Percentiles rank a stretch among this genome's conserved stretches.
Conservation (phyloP, 2,888 invertebrate genomes). For the Leptopterna dolabrata region DNA sequence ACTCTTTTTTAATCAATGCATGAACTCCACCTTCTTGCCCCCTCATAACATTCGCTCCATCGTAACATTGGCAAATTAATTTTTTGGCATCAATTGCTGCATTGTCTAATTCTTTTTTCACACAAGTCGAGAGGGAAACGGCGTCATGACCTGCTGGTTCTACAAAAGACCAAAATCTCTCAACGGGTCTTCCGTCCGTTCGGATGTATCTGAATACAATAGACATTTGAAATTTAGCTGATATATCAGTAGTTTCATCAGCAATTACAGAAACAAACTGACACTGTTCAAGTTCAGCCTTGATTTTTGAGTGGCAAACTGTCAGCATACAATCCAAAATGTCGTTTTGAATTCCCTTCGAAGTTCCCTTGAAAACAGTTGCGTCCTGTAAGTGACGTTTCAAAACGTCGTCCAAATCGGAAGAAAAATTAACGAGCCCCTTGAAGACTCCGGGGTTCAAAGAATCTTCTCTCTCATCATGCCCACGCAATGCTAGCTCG, state of each 20-base stretch:
- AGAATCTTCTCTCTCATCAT: too few relatives aligned
- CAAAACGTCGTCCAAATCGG: too few relatives aligned
- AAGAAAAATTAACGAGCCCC: too few relatives aligned
- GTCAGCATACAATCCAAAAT: neutral
- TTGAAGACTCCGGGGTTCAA: too few relatives aligned
- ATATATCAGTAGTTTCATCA: neutral
- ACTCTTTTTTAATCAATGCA: neutral
- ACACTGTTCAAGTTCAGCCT: neutral
- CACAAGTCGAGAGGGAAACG: neutral
- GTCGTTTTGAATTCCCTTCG: neutral
- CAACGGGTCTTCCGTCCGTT: neutral
- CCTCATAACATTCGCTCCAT: too few relatives aligned
- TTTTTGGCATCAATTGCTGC: too few relatives aligned
- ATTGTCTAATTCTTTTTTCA: too few relatives aligned
- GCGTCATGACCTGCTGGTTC: neutral
- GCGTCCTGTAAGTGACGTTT: too few relatives aligned
- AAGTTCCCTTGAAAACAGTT: too few relatives aligned
- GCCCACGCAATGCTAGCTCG: too few relatives aligned
- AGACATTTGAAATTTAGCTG: neutral
- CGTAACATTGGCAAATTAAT: too few relatives aligned
- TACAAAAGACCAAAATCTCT: neutral
- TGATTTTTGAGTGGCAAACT: neutral
- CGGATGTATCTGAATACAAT: neutral
- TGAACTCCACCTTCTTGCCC: constrained; percentile 8
- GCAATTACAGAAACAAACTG: neutral